Evolutionary conservation across 1,140 invertebrate genomes (phyloP).

Genomic region (Amphibalanus amphitrite): DNA sequence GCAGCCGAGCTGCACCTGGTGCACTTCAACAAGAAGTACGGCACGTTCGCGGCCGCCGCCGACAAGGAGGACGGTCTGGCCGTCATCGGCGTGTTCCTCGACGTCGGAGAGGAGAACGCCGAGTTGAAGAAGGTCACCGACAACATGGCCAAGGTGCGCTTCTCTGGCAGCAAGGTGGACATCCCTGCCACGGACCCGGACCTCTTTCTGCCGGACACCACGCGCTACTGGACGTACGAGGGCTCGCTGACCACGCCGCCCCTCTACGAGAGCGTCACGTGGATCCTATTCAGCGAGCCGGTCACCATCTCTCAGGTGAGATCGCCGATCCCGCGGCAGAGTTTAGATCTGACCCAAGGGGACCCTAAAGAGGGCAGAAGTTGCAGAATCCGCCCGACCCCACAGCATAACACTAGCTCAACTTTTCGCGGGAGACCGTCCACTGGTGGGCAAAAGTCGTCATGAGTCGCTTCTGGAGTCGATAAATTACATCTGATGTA

Average conservation of each 20-base stretch:
- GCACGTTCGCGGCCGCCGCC: constrained; percentile 41
- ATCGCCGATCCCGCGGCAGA: no score
- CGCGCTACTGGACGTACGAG: constrained; percentile 93
- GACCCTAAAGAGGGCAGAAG: no score
- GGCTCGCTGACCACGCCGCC: constrained; percentile 90
- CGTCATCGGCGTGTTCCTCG: constrained; percentile 52
- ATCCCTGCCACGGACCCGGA: constrained; percentile 64
- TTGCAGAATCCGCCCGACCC: background rate
- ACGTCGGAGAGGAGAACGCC: constrained; percentile 47
- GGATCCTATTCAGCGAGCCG: constrained; percentile 90
- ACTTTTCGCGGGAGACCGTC: no score
- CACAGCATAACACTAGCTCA: no score
- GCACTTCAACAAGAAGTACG: constrained; percentile 57
- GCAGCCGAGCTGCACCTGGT: constrained; percentile 60
- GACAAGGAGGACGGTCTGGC: constrained; percentile 54
- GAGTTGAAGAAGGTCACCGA: constrained; percentile 76
- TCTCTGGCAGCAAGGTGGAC: constrained; percentile 52
- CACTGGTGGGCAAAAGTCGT: no score
- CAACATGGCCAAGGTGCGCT: constrained; percentile 68
- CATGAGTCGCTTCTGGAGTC: no score
- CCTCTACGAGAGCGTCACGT: constrained; percentile 81
- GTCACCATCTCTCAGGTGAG: constrained; percentile 45
- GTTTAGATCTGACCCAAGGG: background rate
- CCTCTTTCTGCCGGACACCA: constrained; percentile 73
- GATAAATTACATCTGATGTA: no score